Evolutionary conservation across 2,797 vertebrate genomes (phyloP), one percentile per base, ranked within the genome.

Genomic region (Picus viridis): DNA sequence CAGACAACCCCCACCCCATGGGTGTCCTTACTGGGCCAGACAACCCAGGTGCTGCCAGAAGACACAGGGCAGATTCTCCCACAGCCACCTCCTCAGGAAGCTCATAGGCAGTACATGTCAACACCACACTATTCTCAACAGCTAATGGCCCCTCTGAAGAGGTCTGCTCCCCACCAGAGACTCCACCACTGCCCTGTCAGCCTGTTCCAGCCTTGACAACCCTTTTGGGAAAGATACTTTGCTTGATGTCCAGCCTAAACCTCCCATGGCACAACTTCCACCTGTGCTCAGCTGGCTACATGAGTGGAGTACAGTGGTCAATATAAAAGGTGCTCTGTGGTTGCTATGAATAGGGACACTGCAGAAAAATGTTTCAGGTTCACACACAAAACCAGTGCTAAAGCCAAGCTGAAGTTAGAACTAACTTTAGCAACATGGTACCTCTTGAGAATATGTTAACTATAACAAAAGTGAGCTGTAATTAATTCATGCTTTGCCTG

Each of bases 121-220:
- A 7, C 30, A 7, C n/a, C 0, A 2, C 0, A 3, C 30, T 24
- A 1, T 15, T 23, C 75, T 13, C 59, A 19, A 2, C 2, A 0
- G 10, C 16, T 23, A 12, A 32, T 49, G 5, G 2, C 29, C 7
- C 12, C 34, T 11, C 61, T 12, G n/a, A 29, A 61, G 56, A 11
- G 41, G 4, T 53, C 36, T 59, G 61, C 39, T 49, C 39, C 18
- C 16, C 22, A 7, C 20, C 26, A 15, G 57, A 0, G 4, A 53
- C 67, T 51, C 57, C 10, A 41, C 27, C 41, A 8, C 34, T 57
- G 49, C 39, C 39, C 45, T 45, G 23, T 17, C 2, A 81, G 51
- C 8, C 57, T 51, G 57, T 16, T 30, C 22, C 62, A 78, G 9
- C 14, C 34, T 61, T 34, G 45, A 39, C 14, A 30, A 29, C 19